Conservation (phyloP, 2,888 invertebrate genomes). For the Stenolophus ochropezus region DNA sequence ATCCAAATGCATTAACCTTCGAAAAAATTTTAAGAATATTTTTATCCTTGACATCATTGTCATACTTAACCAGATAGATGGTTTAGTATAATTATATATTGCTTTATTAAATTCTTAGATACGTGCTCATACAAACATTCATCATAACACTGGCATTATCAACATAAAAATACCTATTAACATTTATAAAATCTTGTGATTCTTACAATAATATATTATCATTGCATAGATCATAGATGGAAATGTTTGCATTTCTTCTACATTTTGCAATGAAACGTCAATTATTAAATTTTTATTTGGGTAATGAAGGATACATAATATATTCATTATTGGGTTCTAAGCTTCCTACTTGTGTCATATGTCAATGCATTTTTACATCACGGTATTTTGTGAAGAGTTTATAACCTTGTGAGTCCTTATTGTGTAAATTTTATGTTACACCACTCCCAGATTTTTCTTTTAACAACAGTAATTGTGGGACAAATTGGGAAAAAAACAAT, state of each 20-base stretch:
- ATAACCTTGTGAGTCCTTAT: background rate
- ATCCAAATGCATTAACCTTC: background rate
- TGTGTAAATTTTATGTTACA: background rate
- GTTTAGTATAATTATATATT: conserved; percentile 19
- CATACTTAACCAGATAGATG: conserved; percentile 22
- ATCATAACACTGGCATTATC: background rate
- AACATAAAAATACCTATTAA: background rate
- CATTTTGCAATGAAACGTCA: background rate
- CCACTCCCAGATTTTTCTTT: background rate
- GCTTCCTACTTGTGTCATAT: background rate
- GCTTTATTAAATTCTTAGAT: conserved; percentile 7
- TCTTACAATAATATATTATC: background rate
- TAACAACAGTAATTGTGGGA: background rate
- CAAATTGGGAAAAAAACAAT: background rate
- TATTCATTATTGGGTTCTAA: background rate
- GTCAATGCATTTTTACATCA: background rate
- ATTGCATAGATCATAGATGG: background rate
- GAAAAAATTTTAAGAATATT: conserved; percentile 1
- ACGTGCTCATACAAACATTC: background rate
- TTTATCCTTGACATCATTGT: conserved; percentile 33
- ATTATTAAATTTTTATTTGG: background rate
- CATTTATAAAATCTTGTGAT: background rate
- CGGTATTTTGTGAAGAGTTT: background rate
- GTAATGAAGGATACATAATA: background rate
- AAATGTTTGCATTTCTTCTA: too few species aligned